These are phyloP conservation scores for Rhynchomys soricoides DNA, from an alignment of 2,113 vertebrate species.

Conservation along the genomic window DNA sequence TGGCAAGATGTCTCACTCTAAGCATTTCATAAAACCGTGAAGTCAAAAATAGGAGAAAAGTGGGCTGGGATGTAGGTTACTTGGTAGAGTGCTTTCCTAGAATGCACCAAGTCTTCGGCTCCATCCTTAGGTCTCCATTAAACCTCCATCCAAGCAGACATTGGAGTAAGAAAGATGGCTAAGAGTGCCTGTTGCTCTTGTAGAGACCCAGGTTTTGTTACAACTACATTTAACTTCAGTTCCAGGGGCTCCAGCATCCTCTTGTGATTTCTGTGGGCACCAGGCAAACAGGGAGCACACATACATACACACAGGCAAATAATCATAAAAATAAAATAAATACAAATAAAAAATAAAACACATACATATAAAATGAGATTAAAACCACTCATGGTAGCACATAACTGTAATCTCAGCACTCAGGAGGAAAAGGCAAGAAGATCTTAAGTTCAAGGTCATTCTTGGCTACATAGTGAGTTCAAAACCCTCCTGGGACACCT, in stretches of 20 bases:
- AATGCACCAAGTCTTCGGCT: background rate
- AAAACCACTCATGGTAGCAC: background rate
- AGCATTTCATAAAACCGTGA: background rate
- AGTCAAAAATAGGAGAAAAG: background rate
- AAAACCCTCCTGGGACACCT: background rate
- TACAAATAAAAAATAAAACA: background rate
- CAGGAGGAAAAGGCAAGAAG: background rate
- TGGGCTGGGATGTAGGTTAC: too few relatives aligned
- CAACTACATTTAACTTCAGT: background rate
- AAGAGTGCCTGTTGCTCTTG: background rate
- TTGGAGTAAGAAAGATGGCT: background rate
- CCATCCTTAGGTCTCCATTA: background rate
- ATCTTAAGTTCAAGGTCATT: background rate
- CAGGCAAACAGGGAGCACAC: background rate
- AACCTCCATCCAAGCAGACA: background rate
- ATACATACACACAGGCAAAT: background rate
- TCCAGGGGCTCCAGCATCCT: background rate
- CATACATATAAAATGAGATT: background rate
- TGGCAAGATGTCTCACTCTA: background rate
- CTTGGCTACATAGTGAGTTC: background rate
- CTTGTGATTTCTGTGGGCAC: background rate
- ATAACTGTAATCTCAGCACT: background rate
- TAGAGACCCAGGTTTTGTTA: background rate
- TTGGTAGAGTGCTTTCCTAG: background rate
- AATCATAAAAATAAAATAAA: background rate